Base-by-base conservation (phyloP, 2,888 invertebrate genomes). In the Plagiodera versicolora region DNA sequence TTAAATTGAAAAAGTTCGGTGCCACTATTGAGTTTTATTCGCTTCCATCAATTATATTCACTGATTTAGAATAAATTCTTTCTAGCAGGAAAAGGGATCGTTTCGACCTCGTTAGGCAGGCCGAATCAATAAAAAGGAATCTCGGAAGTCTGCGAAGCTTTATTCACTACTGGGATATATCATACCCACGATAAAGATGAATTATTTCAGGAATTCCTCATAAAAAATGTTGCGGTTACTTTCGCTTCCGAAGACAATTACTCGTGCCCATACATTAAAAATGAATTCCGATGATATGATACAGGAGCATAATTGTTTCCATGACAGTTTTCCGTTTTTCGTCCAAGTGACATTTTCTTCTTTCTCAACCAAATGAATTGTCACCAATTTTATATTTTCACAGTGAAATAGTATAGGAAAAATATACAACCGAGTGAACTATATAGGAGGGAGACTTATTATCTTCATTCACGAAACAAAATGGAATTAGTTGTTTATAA, bases 11-110 rank as follows among this genome's bases (percentile, higher is more conserved):
- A 64, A 66, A 63, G 63, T 66, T 61, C 51, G 17, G 47, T 51
- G 52, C 16, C 56, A 54, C 56, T 59, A 62, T 63, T 63, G 58
- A 60, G 58, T 64, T 66, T 63, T 57, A 66, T 66, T 64, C 62
- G 57, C 59, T 45, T 56, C 54, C 66, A 64, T 66, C 62, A 62
- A 62, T 66, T 66, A 64, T 60, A 63, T 61, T 53, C 56, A 60
- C 35, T 55, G 56, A 65, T 58, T 61, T 50, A 56, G 65, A 63
- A 63, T 60, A 53, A 58, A 60, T 63, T 60, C 58, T 56, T 61
- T 65, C 62, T 56, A 58, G 47, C 55, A 52, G 62, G 57, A 57
- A 51, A 56, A 56, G 48, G 45, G 58, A 65, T 63, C 58, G 56
- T 54, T 63, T 60, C 58, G 45, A 58, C 53, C 54, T 63, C 60